Evolutionary conservation across 2,888 invertebrate genomes (phyloP).

Genomic region (Resseliella maxima): DNA sequence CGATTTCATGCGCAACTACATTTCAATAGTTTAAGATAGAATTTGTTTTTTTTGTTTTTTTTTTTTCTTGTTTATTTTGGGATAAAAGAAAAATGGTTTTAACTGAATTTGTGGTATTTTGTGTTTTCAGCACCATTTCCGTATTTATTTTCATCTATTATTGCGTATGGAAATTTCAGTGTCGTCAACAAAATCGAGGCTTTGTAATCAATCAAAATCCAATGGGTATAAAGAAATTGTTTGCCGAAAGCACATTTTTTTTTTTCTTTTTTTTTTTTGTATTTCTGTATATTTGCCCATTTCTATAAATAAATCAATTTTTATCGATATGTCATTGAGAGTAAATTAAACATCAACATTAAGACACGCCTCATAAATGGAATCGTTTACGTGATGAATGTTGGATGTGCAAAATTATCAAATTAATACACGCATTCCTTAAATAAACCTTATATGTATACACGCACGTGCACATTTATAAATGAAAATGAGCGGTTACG

Average conservation of each 20-base stretch:
- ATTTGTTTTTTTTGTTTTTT: too few species aligned
- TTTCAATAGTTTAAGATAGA: too few species aligned
- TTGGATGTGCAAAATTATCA: too few species aligned
- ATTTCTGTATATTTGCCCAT: neutral
- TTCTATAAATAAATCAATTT: neutral
- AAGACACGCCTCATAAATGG: neutral
- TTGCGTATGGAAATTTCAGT: too few species aligned
- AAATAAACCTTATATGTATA: too few species aligned
- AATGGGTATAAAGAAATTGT: neutral
- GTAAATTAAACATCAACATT: neutral
- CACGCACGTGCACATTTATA: too few species aligned
- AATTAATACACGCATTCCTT: too few species aligned
- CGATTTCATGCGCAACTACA: too few species aligned
- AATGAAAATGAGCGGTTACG: too few species aligned
- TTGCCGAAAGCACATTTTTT: neutral
- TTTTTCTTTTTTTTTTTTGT: neutral
- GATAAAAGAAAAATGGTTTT: neutral
- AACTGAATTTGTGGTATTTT: neutral
- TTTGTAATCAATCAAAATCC: neutral
- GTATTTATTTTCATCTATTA: neutral
- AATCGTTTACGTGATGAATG: neutral
- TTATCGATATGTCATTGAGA: neutral
- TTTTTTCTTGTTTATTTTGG: too few species aligned
- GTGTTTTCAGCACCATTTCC: neutral
- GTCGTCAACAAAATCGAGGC: too few species aligned